These are phyloP conservation scores for Lagria hirta DNA, from an alignment of 2,888 invertebrate species.

Conservation along the genomic window DNA sequence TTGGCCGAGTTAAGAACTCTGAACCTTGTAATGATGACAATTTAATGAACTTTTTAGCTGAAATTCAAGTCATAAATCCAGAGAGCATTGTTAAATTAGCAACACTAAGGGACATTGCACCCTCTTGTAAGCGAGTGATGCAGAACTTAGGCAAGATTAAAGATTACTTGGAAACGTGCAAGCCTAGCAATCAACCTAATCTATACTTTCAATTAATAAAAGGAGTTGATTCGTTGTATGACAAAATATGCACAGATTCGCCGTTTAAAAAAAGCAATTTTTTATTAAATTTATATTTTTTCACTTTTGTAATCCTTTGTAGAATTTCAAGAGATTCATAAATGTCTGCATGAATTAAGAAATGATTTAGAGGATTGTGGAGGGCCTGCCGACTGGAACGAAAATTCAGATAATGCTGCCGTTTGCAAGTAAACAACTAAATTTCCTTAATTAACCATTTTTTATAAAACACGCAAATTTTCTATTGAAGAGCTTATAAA, in stretches of 20 bases:
- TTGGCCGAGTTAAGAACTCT: conserved; percentile 4
- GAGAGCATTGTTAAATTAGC: conserved; percentile 57
- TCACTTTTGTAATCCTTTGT: conserved; percentile 3
- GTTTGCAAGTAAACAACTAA: conserved; percentile 48
- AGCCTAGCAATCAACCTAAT: conserved; percentile 49
- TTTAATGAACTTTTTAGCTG: conserved; percentile 56
- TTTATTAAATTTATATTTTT: conserved; percentile 5
- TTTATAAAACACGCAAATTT: too few relatives aligned
- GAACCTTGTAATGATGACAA: conserved; percentile 50
- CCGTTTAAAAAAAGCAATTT: conserved; percentile 32
- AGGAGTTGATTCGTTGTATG: conserved; percentile 53
- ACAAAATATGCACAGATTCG: conserved; percentile 50
- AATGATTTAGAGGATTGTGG: conserved; percentile 58
- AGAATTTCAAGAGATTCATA: conserved; percentile 48
- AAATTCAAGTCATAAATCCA: conserved; percentile 57
- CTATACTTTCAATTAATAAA: conserved; percentile 55
- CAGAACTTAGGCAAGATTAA: conserved; percentile 51
- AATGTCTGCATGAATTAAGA: conserved; percentile 54
- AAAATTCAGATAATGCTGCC: conserved; percentile 50
- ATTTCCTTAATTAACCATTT: not conserved
- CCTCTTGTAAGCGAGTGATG: conserved; percentile 49
- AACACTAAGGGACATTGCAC: conserved; percentile 49
- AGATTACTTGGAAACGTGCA: conserved; percentile 51
- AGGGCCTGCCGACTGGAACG: conserved; percentile 60
- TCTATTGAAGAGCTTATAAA: conserved; percentile 55